Percentiles rank a stretch among this genome's conserved stretches.
Evolutionary conservation across 2,797 vertebrate genomes (phyloP).

Genomic region (Avahi laniger): DNA sequence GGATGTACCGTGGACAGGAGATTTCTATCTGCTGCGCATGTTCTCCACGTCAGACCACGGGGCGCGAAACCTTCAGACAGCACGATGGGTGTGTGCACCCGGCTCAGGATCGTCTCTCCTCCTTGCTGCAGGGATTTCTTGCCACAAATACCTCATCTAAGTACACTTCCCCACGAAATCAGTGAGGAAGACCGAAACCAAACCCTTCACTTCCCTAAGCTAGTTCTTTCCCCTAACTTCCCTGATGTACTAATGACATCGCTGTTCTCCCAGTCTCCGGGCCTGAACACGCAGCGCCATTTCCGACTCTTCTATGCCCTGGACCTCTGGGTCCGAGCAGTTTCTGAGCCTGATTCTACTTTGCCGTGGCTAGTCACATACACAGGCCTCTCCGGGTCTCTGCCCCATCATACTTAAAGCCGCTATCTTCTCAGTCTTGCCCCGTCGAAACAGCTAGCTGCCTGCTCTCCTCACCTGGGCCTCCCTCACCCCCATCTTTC

Average conservation of each 20-base stretch:
- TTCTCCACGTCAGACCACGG: not conserved
- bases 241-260: not conserved
- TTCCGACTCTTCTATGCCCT: not conserved
- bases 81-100: rapidly evolving
- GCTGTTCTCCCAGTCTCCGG: not conserved
- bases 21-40: rapidly evolving
- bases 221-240: not conserved
- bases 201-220: not conserved
- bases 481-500: not conserved
- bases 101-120: not conserved
- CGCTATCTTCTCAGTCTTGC: not conserved
- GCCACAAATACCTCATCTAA: not conserved
- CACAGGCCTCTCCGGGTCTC: not conserved
- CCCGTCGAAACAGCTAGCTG: not conserved
- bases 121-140: not conserved
- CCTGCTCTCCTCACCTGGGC: not conserved
- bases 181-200: not conserved
- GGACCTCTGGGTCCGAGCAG: not conserved
- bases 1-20: not conserved
- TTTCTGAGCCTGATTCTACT: rapidly evolving
- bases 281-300: not conserved
- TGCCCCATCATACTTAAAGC: rapidly evolving
- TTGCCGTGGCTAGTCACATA: rapidly evolving
- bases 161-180: not conserved
- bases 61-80: too few species aligned